These are phyloP conservation scores for Eupristina koningsbergeri DNA, from an alignment of 1,140 invertebrate species.

Conservation along the genomic window DNA sequence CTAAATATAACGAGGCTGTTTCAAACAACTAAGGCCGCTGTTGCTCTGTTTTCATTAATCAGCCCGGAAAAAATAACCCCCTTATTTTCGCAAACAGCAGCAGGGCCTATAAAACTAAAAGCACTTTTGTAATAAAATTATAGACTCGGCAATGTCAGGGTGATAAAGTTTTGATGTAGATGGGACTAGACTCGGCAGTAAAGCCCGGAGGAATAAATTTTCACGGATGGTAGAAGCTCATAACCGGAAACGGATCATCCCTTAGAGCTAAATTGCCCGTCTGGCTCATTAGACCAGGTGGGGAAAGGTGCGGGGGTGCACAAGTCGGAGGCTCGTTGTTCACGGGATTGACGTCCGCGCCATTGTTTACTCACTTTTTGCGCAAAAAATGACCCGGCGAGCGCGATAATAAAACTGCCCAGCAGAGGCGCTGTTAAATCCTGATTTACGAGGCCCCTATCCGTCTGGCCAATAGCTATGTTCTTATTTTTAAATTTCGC, in stretches of 20 bases:
- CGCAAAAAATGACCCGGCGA: neutral
- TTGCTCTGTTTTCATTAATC: too few relatives aligned
- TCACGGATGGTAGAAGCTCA: too few relatives aligned
- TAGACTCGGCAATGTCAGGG: too few relatives aligned
- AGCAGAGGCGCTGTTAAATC: neutral
- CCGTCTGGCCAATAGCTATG: neutral
- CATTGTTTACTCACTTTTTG: slow-evolving; percentile 38
- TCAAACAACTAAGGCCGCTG: too few relatives aligned
- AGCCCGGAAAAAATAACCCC: too few relatives aligned
- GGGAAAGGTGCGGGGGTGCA: neutral
- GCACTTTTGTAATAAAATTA: too few relatives aligned
- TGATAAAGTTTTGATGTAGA: too few relatives aligned
- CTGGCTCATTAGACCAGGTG: slow-evolving; percentile 26
- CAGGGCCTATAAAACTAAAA: too few relatives aligned
- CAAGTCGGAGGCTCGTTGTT: neutral
- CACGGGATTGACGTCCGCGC: neutral
- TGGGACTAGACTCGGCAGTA: too few relatives aligned
- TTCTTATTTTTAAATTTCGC: slow-evolving; percentile 10
- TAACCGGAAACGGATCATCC: neutral
- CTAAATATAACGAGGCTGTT: too few relatives aligned
- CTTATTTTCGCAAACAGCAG: too few relatives aligned
- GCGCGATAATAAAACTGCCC: slow-evolving; percentile 7
- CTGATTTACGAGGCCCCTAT: slow-evolving; percentile 39
- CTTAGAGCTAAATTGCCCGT: slow-evolving; percentile 16
- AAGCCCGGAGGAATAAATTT: too few relatives aligned